Evolutionary conservation across 1,140 invertebrate species (phyloP), one percentile per base, ranked within the genome.

Genomic region (Lutraria rhynchaena): DNA sequence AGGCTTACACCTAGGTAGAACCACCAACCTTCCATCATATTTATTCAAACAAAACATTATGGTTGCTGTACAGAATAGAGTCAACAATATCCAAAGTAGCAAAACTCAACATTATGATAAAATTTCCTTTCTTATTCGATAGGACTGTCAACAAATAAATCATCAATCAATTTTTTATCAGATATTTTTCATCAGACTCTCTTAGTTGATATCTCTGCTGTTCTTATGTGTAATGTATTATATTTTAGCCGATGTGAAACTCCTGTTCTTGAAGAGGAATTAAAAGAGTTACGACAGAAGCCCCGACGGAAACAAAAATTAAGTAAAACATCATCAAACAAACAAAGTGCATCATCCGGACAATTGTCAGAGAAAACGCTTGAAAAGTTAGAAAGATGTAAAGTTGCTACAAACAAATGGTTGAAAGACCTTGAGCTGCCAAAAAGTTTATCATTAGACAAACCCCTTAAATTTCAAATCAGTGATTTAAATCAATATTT

Each of bases 401-500:
- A 65, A 53, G 35, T 31, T 24, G 70, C 69, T n/a, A 81, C 78
- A 29, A 37, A 74, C n/a, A 81, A 74, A 60, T 81, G 78, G 78
- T 31, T 81, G 57, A 73, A 81, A 41, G 70, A 73, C 51, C 46
- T 81, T 17, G 29, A 73, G 35, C n/a, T 81, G 3, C 78, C 78
- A 35, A 46, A 81, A n/a, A 19, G 51, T 11, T 29, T 73, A 11
- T 70, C 51, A n/a, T 31, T 80, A 19, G 67, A 86, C 37, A 71
- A 84, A 19, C 71, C 85, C n/a, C 60, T 88, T 24, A 83, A 69
- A 60, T 53, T 92, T 31, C 84, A 83, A 11, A 69, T 92, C n/a
- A 73, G 65, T 27, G 84, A 87, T 37, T 44, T 91, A 17, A 92
- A 92, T 69, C 83, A 86, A 41, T 88, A 90, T 53, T 87, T 93